A percentile compares a stretch with the other conserved stretches of the same genome.
These are phyloP conservation scores for Excalfactoria chinensis DNA, from an alignment of 2,113 vertebrate genomes.

Conservation along the genomic window DNA sequence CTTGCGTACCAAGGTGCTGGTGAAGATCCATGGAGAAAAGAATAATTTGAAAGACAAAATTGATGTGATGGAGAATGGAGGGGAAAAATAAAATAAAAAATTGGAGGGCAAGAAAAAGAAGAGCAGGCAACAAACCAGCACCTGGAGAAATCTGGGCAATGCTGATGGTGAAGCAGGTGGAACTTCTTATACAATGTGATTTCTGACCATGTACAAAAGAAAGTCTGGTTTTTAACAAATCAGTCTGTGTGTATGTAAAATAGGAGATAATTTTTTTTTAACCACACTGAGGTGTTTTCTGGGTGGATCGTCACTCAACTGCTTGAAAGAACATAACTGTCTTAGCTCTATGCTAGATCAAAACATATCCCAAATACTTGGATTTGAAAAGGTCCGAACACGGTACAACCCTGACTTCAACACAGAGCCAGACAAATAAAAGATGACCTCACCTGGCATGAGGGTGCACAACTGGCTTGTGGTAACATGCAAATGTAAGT, in stretches of 20 bases:
- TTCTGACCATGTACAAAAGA: not conserved
- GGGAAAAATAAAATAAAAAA: not conserved
- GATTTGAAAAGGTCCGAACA: not conserved
- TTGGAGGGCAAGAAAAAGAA: not conserved
- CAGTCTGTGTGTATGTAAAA: not conserved
- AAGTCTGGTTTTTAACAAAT: not conserved
- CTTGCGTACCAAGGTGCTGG: not conserved
- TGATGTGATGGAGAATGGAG: rapidly evolving
- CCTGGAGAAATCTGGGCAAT: not conserved
- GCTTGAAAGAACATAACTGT: not conserved
- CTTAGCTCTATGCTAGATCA: not conserved
- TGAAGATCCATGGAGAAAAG: not conserved
- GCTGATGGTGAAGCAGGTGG: not conserved
- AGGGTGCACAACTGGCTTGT: not conserved
- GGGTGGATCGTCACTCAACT: not conserved
- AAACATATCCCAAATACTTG: not conserved
- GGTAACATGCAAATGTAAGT: not conserved
- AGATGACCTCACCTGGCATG: not conserved
- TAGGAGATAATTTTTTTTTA: not conserved
- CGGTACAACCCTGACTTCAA: not conserved
- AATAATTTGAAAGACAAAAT: not conserved
- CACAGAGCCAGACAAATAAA: not conserved
- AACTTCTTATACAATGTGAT: not conserved
- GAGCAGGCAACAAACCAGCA: conserved; percentile 8
- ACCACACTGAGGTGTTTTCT: not conserved